phyloP scores from a whole-genome alignment of 1,140 invertebrate species.

The Vollenhovia emeryi region DNA sequence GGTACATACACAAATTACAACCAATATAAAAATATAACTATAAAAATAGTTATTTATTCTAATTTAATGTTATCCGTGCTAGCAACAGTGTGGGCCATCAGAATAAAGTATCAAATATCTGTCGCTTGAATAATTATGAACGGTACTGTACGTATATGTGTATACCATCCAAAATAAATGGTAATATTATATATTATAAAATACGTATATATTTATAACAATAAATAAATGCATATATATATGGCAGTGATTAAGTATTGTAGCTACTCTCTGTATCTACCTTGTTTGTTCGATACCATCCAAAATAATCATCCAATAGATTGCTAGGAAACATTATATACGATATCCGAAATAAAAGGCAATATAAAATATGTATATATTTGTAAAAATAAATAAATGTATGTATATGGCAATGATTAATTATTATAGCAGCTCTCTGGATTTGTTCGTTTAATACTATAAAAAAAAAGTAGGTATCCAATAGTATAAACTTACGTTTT shows the following conservation, averaged over 20 bases:
- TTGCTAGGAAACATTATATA: constrained; percentile 8
- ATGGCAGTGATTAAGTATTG: constrained; percentile 65
- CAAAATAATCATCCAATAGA: constrained; percentile 8
- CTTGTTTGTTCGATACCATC: not conserved
- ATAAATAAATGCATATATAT: constrained; percentile 66
- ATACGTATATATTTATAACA: constrained; percentile 58
- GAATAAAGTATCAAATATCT: too few species aligned
- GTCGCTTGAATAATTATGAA: too few species aligned
- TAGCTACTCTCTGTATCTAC: constrained; percentile 29
- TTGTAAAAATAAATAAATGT: constrained; percentile 67
- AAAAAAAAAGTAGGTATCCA: constrained; percentile 26
- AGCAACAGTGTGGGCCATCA: too few species aligned
- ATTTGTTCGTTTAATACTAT: constrained; percentile 2
- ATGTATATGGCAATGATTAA: constrained; percentile 61
- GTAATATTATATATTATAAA: constrained; percentile 56
- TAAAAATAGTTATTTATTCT: too few species aligned
- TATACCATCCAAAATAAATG: constrained; percentile 48
- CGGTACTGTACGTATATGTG: too few species aligned
- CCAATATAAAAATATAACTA: too few species aligned
- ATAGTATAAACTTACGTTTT: constrained; percentile 21
- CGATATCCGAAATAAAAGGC: constrained; percentile 9
- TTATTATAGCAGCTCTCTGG: constrained; percentile 38
- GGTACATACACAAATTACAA: too few species aligned
- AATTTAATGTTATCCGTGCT: too few species aligned
- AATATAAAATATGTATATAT: constrained; percentile 64